Percentiles rank a stretch among this genome's conserved stretches.
Conservation (phyloP, 2,113 vertebrate species). For the Hylia prasina region DNA sequence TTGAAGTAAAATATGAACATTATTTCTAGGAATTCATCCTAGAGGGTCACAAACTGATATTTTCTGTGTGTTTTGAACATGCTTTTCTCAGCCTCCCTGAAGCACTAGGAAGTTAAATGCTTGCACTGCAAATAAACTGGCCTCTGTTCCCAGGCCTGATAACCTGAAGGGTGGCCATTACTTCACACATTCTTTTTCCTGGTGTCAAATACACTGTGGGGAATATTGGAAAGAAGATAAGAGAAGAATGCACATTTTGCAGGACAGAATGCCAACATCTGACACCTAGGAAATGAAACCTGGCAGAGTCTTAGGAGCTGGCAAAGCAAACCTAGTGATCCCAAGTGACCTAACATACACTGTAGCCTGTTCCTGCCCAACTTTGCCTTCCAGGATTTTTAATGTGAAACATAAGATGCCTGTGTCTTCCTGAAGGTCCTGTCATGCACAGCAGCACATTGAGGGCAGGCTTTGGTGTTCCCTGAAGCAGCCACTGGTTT, state of each 20-base stretch:
- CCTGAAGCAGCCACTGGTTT: background rate
- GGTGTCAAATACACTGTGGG: background rate
- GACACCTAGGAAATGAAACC: background rate
- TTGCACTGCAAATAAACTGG: background rate
- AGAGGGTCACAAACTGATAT: background rate
- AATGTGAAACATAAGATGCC: background rate
- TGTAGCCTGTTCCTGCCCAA: background rate
- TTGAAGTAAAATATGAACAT: background rate
- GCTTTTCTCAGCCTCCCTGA: background rate
- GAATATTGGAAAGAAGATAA: conserved; percentile 9
- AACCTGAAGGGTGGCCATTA: background rate
- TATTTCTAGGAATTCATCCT: background rate
- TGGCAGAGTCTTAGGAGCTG: background rate
- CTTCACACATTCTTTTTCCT: background rate
- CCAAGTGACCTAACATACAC: background rate
- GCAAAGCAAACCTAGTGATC: background rate
- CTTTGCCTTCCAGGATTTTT: background rate
- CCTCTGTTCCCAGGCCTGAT: background rate
- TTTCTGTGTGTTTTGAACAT: background rate
- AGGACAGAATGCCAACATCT: background rate
- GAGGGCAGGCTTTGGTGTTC: background rate
- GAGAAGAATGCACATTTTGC: conserved; percentile 1
- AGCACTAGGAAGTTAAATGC: background rate
- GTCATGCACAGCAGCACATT: accelerated
- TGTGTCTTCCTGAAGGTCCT: background rate